Evolutionary conservation across 2,797 vertebrate species (phyloP).

Genomic region (Stomatorhinus walkeri): DNA sequence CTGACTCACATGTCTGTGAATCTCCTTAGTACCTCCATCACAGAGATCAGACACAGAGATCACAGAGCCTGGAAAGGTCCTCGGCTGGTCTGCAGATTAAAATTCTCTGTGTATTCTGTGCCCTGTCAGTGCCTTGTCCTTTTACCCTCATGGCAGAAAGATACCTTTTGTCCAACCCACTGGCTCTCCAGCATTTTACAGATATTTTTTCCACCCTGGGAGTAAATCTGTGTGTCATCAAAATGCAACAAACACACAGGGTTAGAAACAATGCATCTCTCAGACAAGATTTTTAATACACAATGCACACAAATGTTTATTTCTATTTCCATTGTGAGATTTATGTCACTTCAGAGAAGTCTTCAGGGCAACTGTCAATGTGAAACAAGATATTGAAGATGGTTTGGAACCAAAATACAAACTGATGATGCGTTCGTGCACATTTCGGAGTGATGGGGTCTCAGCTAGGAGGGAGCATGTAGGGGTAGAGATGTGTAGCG

Average conservation of each 20-base stretch:
- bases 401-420: not conserved
- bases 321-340: not conserved
- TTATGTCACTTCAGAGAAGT: not conserved
- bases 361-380: not conserved
- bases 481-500: not conserved
- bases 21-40: not conserved
- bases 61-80: not conserved
- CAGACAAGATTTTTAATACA: not conserved
- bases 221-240: not conserved
- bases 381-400: not conserved
- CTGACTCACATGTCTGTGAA: not conserved
- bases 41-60: not conserved
- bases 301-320: not conserved
- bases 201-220: not conserved
- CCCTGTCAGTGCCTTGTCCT: not conserved
- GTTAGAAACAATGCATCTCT: not conserved
- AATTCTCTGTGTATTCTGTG: not conserved
- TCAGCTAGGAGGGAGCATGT: not conserved
- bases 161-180: not conserved
- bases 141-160: not conserved
- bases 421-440: not conserved
- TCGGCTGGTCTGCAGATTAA: not conserved
- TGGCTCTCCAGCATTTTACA: not conserved
- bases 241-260: not conserved
- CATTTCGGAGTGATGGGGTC: not conserved